Evolutionary conservation across 2,888 invertebrate species (phyloP).

Genomic region (Hyalella azteca): DNA sequence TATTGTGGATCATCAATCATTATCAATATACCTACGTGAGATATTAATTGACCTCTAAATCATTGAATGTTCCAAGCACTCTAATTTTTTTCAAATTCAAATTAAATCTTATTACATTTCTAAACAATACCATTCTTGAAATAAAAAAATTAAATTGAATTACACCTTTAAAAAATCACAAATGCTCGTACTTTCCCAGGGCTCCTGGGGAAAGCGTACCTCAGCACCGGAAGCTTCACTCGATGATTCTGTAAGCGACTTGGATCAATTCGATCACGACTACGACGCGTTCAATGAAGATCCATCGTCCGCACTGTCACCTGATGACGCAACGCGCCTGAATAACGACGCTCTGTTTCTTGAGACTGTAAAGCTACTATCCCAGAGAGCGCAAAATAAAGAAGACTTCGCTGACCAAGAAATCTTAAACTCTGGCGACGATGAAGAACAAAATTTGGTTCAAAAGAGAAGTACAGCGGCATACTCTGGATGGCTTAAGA

Average conservation of each 20-base stretch:
- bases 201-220: slow-evolving; percentile 67
- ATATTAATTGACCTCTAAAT: no score
- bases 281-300: slow-evolving; percentile 45
- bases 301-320: neutral
- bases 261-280: slow-evolving; percentile 27
- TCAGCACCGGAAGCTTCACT: slow-evolving; percentile 67
- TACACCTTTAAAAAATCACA: no score
- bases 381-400: neutral
- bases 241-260: slow-evolving; percentile 27
- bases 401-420: neutral
- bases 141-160: no score
- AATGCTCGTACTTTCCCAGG: slow-evolving; percentile 40
- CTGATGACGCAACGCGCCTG: neutral
- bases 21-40: no score
- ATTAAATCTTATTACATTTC: no score
- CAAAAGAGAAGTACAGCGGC: neutral
- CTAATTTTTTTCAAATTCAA: no score
- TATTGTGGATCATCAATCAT: no score
- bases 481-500: slow-evolving; percentile 66
- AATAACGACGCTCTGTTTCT: neutral
- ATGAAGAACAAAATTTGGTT: neutral
- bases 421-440: neutral
- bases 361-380: slow-evolving; percentile 5
- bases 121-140: no score
- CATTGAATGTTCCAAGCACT: no score